These are phyloP conservation scores for Hyperoplus immaculatus DNA, from an alignment of 2,797 vertebrate genomes.

Conservation along the genomic window DNA sequence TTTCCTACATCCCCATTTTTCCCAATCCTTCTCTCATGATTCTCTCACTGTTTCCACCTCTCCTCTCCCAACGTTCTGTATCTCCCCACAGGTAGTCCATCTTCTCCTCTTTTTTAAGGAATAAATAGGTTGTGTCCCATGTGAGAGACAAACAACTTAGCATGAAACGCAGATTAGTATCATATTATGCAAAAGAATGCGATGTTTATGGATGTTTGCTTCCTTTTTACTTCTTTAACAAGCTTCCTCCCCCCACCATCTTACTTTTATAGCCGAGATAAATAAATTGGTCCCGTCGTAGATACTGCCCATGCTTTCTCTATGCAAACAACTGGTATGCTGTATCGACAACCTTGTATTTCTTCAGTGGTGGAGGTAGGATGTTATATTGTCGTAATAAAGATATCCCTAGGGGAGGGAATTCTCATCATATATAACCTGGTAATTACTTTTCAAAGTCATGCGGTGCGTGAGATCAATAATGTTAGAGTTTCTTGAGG, in stretches of 20 bases:
- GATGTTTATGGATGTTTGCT: constrained; percentile 9
- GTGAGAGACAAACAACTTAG: constrained; percentile 56
- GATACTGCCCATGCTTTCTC: constrained; percentile 32
- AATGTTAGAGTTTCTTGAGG: constrained; percentile 60
- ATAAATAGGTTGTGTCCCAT: constrained; percentile 48
- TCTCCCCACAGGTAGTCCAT: constrained; percentile 2
- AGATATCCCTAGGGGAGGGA: constrained; percentile 59
- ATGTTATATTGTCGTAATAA: constrained; percentile 75
- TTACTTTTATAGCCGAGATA: constrained; percentile 17
- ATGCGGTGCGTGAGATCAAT: constrained; percentile 68
- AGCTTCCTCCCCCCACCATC: neutral
- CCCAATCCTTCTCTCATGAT: constrained; percentile 30
- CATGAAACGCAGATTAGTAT: constrained; percentile 31
- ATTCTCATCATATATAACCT: constrained; percentile 75
- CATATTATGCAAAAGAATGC: constrained; percentile 32
- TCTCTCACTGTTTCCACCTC: constrained; percentile 3
- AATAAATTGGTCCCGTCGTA: constrained; percentile 52
- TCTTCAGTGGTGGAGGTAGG: constrained; percentile 43
- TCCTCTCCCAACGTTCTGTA: constrained; percentile 19
- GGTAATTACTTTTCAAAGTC: constrained; percentile 80
- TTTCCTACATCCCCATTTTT: constrained; percentile 42
- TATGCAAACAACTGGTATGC: constrained; percentile 51
- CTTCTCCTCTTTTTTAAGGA: constrained; percentile 33
- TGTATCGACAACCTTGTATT: constrained; percentile 59
- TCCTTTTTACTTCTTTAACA: constrained; percentile 21